Base-by-base conservation (phyloP, 2,113 vertebrate species). In the Psephotus haematonotus region DNA sequence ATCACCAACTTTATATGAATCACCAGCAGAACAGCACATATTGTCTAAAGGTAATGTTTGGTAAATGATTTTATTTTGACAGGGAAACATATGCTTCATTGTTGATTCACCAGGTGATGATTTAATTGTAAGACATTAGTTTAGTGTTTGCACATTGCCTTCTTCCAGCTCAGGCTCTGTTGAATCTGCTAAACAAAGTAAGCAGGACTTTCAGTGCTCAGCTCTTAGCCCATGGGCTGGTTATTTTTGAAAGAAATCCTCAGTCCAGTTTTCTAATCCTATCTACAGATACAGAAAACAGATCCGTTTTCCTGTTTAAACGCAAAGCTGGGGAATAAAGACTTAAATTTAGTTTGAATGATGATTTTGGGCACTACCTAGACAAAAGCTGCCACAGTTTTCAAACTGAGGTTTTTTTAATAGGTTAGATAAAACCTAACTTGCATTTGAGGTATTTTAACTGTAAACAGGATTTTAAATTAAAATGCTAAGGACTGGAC, bases 61-160 rank as follows among this genome's bases (percentile, higher is more conserved):
- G 77, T 57, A 69, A 89, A 74, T 70, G 1, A 25, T 85, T 82
- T 88, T 69, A 47, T 95, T 93, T 77, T 88, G 87, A 90, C 91
- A 91, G 81, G 41, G n/a, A 92, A 31, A 24, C 91, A 71, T 92
- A 95, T 91, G 82, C 49, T 75, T 80, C 60, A 67, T 70, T 96
- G 59, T 92, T 96, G 87, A 76, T 84, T 96, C 86, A 88, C 68
- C 72, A 88, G 74, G 83, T 94, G 46, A 37, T 79, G 80, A 70
- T 94, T 95, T 88, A 90, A 82, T 91, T 89, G 76, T 82, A 49
- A 88, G 33, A 49, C 5, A 5, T 65, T 7, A 83, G 41, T 49
- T 69, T 80, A 52, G 67, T 55, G 25, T 86, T 90, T 79, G 52
- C 55, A 53, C n/a, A 2, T 68, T 75, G 89, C 68, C 65, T 86